Evolutionary conservation across 2,113 vertebrate species (phyloP).

Genomic region (Pitta sordida): DNA sequence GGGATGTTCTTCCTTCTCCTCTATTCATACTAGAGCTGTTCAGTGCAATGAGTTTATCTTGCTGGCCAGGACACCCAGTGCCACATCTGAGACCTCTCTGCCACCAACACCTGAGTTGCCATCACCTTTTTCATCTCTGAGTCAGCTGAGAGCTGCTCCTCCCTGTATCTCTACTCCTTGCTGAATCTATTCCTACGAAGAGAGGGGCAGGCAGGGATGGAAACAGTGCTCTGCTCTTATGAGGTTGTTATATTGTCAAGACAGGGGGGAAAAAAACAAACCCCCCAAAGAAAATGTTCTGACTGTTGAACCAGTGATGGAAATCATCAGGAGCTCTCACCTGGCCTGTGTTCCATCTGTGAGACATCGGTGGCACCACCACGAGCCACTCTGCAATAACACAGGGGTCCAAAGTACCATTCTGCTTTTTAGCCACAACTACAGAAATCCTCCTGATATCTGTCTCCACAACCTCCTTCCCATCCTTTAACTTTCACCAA

Average conservation of each 20-base stretch:
- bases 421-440: neutral
- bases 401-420: rapidly evolving
- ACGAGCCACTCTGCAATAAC: rapidly evolving
- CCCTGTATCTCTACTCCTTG: too few species aligned
- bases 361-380: neutral
- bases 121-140: neutral
- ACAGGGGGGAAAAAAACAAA: too few species aligned
- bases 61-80: neutral
- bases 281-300: neutral
- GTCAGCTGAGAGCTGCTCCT: neutral
- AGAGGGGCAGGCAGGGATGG: neutral
- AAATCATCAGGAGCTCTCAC: neutral
- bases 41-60: neutral
- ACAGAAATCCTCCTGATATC: neutral
- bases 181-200: neutral
- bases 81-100: neutral
- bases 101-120: neutral
- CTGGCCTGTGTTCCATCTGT: neutral
- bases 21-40: neutral
- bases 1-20: neutral
- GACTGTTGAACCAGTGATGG: neutral
- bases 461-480: neutral
- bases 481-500: neutral
- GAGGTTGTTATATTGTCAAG: neutral
- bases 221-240: neutral